These are phyloP conservation scores for Nothoprocta pentlandii DNA, from an alignment of 2,113 vertebrate species.

Conservation along the genomic window DNA sequence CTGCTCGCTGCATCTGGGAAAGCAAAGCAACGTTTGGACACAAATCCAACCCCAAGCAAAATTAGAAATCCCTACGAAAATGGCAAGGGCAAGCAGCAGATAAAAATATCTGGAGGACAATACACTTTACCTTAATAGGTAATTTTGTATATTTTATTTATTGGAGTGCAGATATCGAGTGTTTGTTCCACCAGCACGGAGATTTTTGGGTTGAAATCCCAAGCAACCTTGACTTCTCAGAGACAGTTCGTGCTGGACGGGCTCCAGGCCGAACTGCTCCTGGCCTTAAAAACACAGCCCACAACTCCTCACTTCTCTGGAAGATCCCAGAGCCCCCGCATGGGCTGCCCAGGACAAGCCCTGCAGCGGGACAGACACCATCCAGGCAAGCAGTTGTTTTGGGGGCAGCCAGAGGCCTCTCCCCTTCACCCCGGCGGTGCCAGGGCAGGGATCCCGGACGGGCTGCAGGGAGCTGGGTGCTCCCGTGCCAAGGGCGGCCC, in stretches of 20 bases:
- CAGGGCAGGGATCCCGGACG: neutral
- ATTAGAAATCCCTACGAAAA: constrained; percentile 47
- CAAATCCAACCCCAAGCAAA: neutral
- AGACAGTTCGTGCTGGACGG: constrained; percentile 9
- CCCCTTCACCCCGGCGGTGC: neutral
- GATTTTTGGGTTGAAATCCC: neutral
- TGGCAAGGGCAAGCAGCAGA: constrained; percentile 18
- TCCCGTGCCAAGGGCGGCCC: rapidly evolving
- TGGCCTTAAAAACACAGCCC: constrained; percentile 32
- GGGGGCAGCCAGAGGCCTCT: neutral
- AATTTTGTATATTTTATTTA: constrained; percentile 49
- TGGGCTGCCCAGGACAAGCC: neutral
- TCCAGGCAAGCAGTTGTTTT: neutral
- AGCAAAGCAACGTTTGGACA: neutral
- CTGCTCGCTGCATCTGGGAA: neutral
- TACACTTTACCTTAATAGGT: constrained; percentile 69
- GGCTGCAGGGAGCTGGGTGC: neutral
- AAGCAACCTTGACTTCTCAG: constrained; percentile 8
- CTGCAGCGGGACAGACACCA: neutral
- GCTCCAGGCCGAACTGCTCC: constrained; percentile 26
- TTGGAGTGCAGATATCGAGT: neutral
- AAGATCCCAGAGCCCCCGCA: constrained; percentile 19
- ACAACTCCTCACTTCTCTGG: constrained; percentile 7
- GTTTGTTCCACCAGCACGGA: neutral
- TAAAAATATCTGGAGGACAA: constrained; percentile 64